Percentiles rank a stretch among this genome's conserved stretches.
These are phyloP conservation scores for Muscina levida DNA, from an alignment of 2,888 invertebrate genomes.

Conservation along the genomic window DNA sequence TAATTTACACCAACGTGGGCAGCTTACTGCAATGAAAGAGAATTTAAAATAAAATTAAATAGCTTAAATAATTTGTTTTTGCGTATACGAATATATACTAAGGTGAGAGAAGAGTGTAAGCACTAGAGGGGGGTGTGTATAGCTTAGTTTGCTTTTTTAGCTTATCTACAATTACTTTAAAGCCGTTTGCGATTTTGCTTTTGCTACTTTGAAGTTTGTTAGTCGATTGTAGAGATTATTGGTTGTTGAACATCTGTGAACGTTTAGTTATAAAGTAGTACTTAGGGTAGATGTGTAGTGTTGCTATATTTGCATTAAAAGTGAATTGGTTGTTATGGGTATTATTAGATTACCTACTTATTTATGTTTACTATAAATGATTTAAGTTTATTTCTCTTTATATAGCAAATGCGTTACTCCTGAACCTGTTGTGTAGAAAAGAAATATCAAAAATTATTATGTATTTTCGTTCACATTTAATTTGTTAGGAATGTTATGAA, in stretches of 20 bases:
- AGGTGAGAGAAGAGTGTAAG: background rate
- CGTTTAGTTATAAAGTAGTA: background rate
- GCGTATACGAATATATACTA: too few relatives aligned
- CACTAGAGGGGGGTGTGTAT: background rate
- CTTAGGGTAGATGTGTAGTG: background rate
- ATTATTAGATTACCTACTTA: conserved; percentile 45
- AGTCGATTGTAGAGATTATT: conserved; percentile 8
- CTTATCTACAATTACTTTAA: conserved; percentile 10
- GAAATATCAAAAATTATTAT: conserved; percentile 6
- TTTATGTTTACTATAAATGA: conserved; percentile 9
- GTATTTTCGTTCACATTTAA: too few relatives aligned
- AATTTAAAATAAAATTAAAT: background rate
- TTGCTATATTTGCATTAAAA: background rate
- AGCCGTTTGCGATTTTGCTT: background rate
- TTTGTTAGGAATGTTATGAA: too few relatives aligned
- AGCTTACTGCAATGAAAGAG: conserved; percentile 83
- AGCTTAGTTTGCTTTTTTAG: background rate
- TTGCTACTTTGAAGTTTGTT: conserved; percentile 6
- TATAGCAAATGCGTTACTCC: conserved; percentile 20
- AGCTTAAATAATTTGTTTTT: background rate
- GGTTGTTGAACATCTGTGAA: background rate
- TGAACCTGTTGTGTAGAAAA: conserved; percentile 45
- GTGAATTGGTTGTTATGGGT: too few relatives aligned
- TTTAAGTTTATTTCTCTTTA: background rate
- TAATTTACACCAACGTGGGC: conserved; percentile 93